phyloP scores from a whole-genome alignment of 1,140 invertebrate genomes.

The Drosophila pallidifrons region DNA sequence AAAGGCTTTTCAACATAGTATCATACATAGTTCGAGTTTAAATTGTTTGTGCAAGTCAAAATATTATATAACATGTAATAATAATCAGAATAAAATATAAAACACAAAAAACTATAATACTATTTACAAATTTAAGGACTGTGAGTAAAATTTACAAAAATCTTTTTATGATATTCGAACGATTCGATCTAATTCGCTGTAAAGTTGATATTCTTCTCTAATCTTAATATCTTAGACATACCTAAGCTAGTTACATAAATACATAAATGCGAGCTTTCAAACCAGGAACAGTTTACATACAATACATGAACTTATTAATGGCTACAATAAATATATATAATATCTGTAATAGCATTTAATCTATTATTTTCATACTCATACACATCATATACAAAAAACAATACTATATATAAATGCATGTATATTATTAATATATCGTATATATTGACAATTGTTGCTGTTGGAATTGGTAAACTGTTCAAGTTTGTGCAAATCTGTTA shows the following conservation, averaged over 20 bases:
- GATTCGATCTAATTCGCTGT: slow-evolving; percentile 35
- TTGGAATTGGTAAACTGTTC: slow-evolving; percentile 38
- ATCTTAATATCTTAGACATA: slow-evolving; percentile 21
- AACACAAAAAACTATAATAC: slow-evolving; percentile 20
- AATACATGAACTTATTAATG: slow-evolving; percentile 2
- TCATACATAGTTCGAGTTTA: slow-evolving; percentile 32
- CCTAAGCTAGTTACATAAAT: slow-evolving; percentile 19
- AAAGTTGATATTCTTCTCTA: slow-evolving; percentile 43
- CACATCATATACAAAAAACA: neutral
- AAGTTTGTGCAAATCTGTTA: slow-evolving; percentile 36
- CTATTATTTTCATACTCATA: slow-evolving; percentile 35
- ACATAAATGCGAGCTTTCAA: slow-evolving; percentile 39
- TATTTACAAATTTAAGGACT: slow-evolving; percentile 35
- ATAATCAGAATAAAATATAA: slow-evolving; percentile 28
- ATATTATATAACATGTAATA: slow-evolving; percentile 26
- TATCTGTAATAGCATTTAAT: slow-evolving; percentile 52
- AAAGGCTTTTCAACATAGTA: slow-evolving; percentile 17
- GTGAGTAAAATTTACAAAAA: slow-evolving; percentile 57
- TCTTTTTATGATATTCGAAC: slow-evolving; percentile 41
- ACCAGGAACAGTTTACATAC: slow-evolving; percentile 37
- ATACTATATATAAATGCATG: neutral
- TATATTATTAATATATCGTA: slow-evolving; percentile 17
- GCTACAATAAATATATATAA: slow-evolving; percentile 26
- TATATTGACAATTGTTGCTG: slow-evolving; percentile 29
- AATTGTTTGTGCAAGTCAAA: slow-evolving; percentile 57